Evolutionary conservation across 1,140 invertebrate genomes (phyloP).

Genomic region (Bursaphelenchus mucronatus): DNA sequence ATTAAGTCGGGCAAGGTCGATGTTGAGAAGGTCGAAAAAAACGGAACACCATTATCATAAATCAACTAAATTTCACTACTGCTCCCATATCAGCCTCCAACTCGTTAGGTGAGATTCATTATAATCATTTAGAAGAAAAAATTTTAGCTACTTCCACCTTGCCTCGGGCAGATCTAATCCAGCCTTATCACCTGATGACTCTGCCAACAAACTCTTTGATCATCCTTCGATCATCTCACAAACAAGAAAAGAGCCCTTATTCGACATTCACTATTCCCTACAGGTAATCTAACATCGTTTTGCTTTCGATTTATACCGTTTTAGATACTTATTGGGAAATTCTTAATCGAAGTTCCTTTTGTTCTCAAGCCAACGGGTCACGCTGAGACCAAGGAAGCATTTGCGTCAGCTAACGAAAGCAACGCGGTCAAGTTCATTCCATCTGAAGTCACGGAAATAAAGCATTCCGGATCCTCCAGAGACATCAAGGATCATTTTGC

Average conservation of each 20-base stretch:
- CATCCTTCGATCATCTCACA: slow-evolving; percentile 17
- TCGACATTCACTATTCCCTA: slow-evolving; percentile 11
- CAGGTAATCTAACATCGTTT: not conserved
- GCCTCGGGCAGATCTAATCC: slow-evolving; percentile 13
- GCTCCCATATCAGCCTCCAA: not conserved
- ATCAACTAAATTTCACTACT: not conserved
- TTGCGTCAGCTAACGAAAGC: not conserved
- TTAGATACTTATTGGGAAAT: slow-evolving; percentile 16
- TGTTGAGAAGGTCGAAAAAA: slow-evolving; percentile 4
- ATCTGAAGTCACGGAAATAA: slow-evolving; percentile 1
- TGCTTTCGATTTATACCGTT: not conserved
- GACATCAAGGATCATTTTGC: slow-evolving; percentile 11
- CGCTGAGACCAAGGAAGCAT: not conserved
- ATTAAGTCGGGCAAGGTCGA: slow-evolving; percentile 15
- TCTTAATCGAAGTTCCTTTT: slow-evolving; percentile 18
- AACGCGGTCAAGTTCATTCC: not conserved
- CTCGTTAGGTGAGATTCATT: slow-evolving; percentile 3
- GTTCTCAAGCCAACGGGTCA: slow-evolving; percentile 3
- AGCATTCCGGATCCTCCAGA: not conserved
- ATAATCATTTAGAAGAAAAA: not conserved
- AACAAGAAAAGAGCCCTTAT: slow-evolving; percentile 3
- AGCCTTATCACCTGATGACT: slow-evolving; percentile 11
- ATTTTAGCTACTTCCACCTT: not conserved
- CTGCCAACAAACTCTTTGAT: slow-evolving; percentile 14
- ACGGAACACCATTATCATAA: slow-evolving; percentile 1